phyloP scores from a whole-genome alignment of 2,888 invertebrate species.

The Sinhomidia bicolor region DNA sequence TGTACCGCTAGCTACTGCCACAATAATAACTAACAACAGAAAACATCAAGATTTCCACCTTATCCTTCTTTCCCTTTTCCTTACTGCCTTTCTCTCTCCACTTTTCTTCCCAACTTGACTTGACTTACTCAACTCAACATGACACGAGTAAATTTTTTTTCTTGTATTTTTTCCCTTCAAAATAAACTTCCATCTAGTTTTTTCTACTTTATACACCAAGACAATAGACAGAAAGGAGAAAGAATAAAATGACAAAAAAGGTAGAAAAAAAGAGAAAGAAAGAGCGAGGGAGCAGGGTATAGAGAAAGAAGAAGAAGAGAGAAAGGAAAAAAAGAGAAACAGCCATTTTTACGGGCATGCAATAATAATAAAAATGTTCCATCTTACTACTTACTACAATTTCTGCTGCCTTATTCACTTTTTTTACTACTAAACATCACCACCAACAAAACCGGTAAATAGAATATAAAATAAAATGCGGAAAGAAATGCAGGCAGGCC shows the following conservation, averaged over 20 bases:
- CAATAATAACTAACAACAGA: constrained; percentile 66
- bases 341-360: constrained; percentile 64
- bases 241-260: constrained; percentile 56
- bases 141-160: constrained; percentile 60
- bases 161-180: constrained; percentile 12
- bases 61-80: neutral
- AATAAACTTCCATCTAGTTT: constrained; percentile 16
- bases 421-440: constrained; percentile 46
- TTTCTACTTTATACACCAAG: neutral
- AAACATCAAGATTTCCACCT: constrained; percentile 51
- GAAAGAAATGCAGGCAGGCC: constrained; percentile 46
- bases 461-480: constrained; percentile 56
- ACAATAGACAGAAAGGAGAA: constrained; percentile 25
- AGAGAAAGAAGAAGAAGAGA: neutral
- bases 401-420: constrained; percentile 52
- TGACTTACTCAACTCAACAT: constrained; percentile 55
- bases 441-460: constrained; percentile 48
- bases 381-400: constrained; percentile 55
- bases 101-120: constrained; percentile 26
- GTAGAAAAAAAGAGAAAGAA: too few relatives aligned
- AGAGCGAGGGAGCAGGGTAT: constrained; percentile 6
- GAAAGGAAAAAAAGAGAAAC: constrained; percentile 30
- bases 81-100: neutral
- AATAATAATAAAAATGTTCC: constrained; percentile 70
- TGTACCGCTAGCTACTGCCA: constrained; percentile 51